phyloP scores from a whole-genome alignment of 2,888 invertebrate genomes.

The Platynereis dumerilii region DNA sequence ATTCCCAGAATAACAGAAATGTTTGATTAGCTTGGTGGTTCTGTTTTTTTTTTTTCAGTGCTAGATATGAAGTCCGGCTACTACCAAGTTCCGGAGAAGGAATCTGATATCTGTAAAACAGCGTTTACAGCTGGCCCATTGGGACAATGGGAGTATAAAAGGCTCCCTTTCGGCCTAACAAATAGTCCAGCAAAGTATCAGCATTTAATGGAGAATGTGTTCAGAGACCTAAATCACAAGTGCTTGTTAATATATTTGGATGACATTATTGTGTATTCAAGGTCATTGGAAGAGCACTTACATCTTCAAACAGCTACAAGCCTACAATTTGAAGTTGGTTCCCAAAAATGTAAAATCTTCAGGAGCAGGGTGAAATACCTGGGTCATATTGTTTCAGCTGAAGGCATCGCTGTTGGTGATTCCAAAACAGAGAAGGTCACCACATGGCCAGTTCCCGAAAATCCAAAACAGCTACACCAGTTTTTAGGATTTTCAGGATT shows the following conservation, averaged over 20 bases:
- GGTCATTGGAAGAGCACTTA: slow-evolving; percentile 26
- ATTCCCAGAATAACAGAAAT: slow-evolving; percentile 4
- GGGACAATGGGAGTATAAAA: background rate
- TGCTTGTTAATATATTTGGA: slow-evolving; percentile 29
- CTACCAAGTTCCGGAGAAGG: background rate
- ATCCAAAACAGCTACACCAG: background rate
- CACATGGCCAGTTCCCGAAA: slow-evolving; percentile 3
- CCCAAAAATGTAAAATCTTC: slow-evolving; percentile 25
- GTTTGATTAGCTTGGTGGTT: background rate
- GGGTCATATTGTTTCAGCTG: slow-evolving; percentile 18
- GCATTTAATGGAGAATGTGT: slow-evolving; percentile 7
- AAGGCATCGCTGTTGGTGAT: slow-evolving; percentile 9
- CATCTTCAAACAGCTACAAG: slow-evolving; percentile 24
- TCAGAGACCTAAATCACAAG: slow-evolving; percentile 5
- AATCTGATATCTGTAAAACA: background rate
- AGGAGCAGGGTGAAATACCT: slow-evolving; percentile 1
- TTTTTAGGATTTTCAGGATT: slow-evolving; percentile 17
- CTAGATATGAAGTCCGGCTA: slow-evolving; percentile 1
- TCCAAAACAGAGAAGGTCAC: background rate
- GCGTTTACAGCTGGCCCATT: slow-evolving; percentile 4
- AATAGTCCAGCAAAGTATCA: background rate
- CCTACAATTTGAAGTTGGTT: slow-evolving; percentile 28
- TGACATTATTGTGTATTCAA: slow-evolving; percentile 38
- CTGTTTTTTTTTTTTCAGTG: background rate
- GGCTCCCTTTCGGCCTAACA: background rate